Evolutionary conservation across 2,113 vertebrate species (phyloP), one percentile per base, ranked within the genome.

Genomic region (Oophaga pumilio): DNA sequence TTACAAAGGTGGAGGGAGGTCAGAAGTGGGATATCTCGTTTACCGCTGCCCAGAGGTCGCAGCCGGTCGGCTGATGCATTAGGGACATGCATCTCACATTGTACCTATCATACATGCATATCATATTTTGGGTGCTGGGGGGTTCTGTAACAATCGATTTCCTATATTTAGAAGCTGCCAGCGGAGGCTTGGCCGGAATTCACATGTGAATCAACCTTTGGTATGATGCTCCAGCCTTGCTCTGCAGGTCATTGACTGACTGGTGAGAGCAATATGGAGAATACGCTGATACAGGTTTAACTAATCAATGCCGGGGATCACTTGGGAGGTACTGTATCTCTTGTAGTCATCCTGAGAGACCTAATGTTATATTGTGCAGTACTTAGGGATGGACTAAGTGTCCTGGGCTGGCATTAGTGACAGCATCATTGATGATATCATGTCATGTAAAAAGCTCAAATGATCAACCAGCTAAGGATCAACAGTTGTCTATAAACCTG

Each of bases 171-270:
- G 10, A 64, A 20, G 20, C 24, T 43, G 28, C 20, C 71, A 33
- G 28, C 53, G 73, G 71, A 71, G 71, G 28, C 71, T 52, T 20
- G 60, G 76, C 10, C 59, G 53, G 8, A 62, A 53, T 77, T 26
- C 60, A 78, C 85, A 76, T 26, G 22, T 56, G 24, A 86, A 9
- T 8, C 60, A 78, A 86, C 85, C 74, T 86, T 78, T 78, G 64
- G 49, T 28, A 78, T 56, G 60, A 68, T 86, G 62, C 52, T 71
- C 62, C 52, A 59, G 59, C 76, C 64, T 57, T 80, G 85, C 56
- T 4, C 85, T 1, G 76, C 59, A 33, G 85, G 62, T 87, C 85
- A 87, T 22, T 87, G 76, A 80, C 76, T 71, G 62, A 56, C 64
- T 79, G 43, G 14, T 24, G 33, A 15, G 22, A 52, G 11, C 10